Percentiles rank a stretch among this genome's conserved stretches.
phyloP scores from a whole-genome alignment of 2,113 vertebrate species.

The Cryptotis parvus region DNA sequence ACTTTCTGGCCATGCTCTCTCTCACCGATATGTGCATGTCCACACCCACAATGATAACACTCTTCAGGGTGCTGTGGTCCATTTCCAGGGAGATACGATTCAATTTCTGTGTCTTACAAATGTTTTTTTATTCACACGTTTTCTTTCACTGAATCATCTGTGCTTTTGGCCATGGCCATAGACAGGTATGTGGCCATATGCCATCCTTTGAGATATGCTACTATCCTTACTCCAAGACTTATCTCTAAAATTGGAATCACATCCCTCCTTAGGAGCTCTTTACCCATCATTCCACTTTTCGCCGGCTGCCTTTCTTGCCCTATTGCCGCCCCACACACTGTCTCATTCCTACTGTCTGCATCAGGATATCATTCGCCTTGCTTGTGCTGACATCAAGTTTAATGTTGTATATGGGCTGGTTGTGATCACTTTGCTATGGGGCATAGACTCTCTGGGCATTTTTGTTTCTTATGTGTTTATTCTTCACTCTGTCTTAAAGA shows the following conservation, averaged over 20 bases:
- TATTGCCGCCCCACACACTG: constrained; percentile 61
- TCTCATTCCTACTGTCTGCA: constrained; percentile 76
- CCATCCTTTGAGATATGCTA: constrained; percentile 26
- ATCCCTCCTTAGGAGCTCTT: constrained; percentile 46
- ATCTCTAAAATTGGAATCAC: constrained; percentile 42
- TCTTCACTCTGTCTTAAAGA: constrained; percentile 51
- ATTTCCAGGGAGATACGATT: constrained; percentile 72
- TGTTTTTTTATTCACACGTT: constrained; percentile 71
- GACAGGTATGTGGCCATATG: constrained; percentile 67
- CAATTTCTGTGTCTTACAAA: constrained; percentile 61
- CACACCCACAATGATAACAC: constrained; percentile 44
- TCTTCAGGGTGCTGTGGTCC: constrained; percentile 73
- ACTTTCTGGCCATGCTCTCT: constrained; percentile 75
- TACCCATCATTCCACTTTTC: constrained; percentile 43
- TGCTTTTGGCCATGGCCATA: constrained; percentile 70
- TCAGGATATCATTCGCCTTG: constrained; percentile 61
- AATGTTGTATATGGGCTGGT: constrained; percentile 41
- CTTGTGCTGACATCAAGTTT: constrained; percentile 32
- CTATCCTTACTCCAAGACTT: constrained; percentile 51
- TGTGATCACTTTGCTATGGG: constrained; percentile 67
- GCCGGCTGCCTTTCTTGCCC: constrained; percentile 38
- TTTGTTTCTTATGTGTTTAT: constrained; percentile 65
- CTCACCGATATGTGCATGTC: constrained; percentile 75
- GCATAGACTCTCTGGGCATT: constrained; percentile 65
- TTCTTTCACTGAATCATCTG: constrained; percentile 67